Evolutionary conservation across 1,140 invertebrate species (phyloP), one percentile per base, ranked within the genome.

Genomic region (Sinonovacula constricta): DNA sequence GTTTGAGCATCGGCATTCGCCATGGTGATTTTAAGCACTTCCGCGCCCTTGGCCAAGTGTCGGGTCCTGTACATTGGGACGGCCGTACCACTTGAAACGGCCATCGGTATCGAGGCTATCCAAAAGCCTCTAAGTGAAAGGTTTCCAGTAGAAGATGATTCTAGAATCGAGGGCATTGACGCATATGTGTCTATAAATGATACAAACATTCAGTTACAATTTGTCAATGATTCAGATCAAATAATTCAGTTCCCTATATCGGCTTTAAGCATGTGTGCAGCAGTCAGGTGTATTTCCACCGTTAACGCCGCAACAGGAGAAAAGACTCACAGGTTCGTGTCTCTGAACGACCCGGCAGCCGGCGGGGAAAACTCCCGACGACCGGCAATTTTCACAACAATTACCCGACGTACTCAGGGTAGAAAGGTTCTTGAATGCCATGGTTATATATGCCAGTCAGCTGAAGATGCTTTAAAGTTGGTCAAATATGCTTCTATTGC

Each of bases 361-460:
- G 81, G 84, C 1, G 86, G 83, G 3, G 69, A 75, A 36, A 85
- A 87, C 68, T 93, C 94, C 53, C 94, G 95, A 65, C 96, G 98
- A 90, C 98, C 98, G 49, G 98, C 98, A 10, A 93, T 99, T 53
- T 99, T 99, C 91, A 97, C 98, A 34, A 97, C 97, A 70, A 99
- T 99, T 59, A 92, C 99, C 53, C 93, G 98, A 34, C 78, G 98
- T 51, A 99, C 97, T 2, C 96, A 96, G 10, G 98, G 98, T n/a
- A 98, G 99, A 81, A 99, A 99, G 80, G 91, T 99, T 18, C 93
- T 99, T 14, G 98, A 99, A 92, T 99, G 98, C 93, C 98, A 99
- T 92, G 97, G 97, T 31, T 99, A 99, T 91, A 97, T 99, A 84
- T 99, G 98, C 91, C 98, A 97, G 24, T 81, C 84, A 12, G 76